These are phyloP conservation scores for Trinectes maculatus DNA, from an alignment of 2,113 vertebrate genomes.

Conservation along the genomic window DNA sequence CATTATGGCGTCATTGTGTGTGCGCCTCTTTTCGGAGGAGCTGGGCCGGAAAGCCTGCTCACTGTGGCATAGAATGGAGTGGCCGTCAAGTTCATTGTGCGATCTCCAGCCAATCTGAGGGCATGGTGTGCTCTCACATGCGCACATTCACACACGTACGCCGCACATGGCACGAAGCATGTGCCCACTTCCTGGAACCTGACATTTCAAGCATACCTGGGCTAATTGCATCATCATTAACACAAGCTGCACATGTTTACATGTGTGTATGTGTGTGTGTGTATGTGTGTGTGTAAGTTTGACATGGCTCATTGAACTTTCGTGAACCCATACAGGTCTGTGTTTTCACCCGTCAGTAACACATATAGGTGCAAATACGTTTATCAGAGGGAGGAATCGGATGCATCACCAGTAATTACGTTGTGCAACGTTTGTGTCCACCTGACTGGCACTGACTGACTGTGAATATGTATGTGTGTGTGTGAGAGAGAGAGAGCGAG, in stretches of 20 bases:
- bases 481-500: slow-evolving; percentile 38
- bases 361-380: no score
- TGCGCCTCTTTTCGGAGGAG: slow-evolving; percentile 70
- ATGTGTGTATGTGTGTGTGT: slow-evolving; percentile 20
- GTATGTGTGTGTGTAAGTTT: slow-evolving; percentile 11
- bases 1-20: slow-evolving; percentile 76
- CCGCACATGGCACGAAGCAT: slow-evolving; percentile 50
- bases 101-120: slow-evolving; percentile 42
- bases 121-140: slow-evolving; percentile 53
- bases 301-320: no score
- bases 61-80: slow-evolving; percentile 57
- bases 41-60: slow-evolving; percentile 76
- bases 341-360: no score
- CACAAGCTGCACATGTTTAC: slow-evolving; percentile 38
- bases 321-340: no score
- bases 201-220: slow-evolving; percentile 55
- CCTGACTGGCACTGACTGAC: no score
- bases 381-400: no score
- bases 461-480: slow-evolving; percentile 25
- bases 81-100: slow-evolving; percentile 58
- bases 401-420: no score
- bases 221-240: slow-evolving; percentile 73
- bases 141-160: slow-evolving; percentile 34
- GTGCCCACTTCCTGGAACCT: slow-evolving; percentile 64
- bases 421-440: slow-evolving; percentile 12